These are phyloP conservation scores for Gopherus evgoodei DNA, from an alignment of 2,113 vertebrate genomes.

Conservation along the genomic window DNA sequence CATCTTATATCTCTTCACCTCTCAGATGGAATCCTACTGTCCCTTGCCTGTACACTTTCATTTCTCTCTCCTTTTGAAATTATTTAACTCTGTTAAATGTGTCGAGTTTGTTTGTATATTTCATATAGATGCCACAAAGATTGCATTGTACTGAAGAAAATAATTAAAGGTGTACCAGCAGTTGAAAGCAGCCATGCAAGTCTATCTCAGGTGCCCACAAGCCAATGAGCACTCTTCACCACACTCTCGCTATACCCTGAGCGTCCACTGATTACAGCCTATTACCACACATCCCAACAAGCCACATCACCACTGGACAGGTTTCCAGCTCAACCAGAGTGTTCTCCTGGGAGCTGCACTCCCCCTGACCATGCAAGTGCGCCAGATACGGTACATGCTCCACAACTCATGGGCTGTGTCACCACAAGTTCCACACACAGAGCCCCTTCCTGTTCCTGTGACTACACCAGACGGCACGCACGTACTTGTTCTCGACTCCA, in stretches of 20 bases:
- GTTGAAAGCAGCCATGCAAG: neutral
- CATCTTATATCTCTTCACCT: neutral
- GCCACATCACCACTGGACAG: neutral
- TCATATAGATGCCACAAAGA: neutral
- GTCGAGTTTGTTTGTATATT: neutral
- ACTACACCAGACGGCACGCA: neutral
- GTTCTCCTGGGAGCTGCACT: neutral
- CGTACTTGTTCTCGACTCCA: neutral
- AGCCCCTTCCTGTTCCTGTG: neutral
- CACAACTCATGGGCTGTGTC: neutral
- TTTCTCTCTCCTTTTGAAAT: neutral
- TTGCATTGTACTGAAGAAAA: neutral
- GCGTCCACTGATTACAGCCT: neutral
- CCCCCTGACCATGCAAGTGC: neutral
- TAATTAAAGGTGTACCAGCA: neutral
- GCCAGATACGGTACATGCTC: fast-evolving
- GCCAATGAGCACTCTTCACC: neutral
- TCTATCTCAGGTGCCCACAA: neutral
- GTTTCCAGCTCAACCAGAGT: neutral
- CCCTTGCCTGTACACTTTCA: neutral
- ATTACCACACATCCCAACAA: neutral
- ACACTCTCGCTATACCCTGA: neutral
- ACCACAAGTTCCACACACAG: neutral
- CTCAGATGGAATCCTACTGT: fast-evolving
- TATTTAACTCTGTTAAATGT: neutral